These are phyloP conservation scores for Salvelinus sp. DNA, from an alignment of 2,113 vertebrate species.

Conservation along the genomic window DNA sequence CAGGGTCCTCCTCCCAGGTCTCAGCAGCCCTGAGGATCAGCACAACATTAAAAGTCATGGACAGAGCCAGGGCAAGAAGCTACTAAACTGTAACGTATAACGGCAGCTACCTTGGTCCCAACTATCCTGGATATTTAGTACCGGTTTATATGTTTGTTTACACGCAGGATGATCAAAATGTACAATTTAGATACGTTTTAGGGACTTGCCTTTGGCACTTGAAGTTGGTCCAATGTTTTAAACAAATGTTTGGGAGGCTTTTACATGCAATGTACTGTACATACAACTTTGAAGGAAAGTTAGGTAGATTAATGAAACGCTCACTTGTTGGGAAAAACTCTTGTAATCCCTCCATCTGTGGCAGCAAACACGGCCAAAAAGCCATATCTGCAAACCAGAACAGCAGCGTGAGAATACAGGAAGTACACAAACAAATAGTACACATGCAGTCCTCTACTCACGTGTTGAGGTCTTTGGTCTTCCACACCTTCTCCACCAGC, in stretches of 20 bases:
- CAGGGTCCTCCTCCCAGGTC: constrained; percentile 92
- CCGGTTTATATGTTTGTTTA: too few relatives aligned
- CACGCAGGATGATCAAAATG: too few relatives aligned
- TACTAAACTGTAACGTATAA: constrained; percentile 38
- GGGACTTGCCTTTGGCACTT: too few relatives aligned
- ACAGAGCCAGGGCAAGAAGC: background rate
- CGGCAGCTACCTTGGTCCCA: too few relatives aligned
- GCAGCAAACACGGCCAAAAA: constrained; percentile 94
- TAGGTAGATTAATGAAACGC: constrained; percentile 37
- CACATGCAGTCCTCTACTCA: constrained; percentile 60
- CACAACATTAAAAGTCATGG: constrained; percentile 30
- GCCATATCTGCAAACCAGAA: constrained; percentile 82
- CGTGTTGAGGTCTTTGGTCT: constrained; percentile 94
- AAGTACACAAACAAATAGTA: too few relatives aligned
- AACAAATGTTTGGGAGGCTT: background rate
- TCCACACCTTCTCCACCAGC: constrained; percentile 94
- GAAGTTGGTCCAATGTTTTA: background rate
- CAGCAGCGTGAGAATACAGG: background rate
- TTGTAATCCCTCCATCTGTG: constrained; percentile 93
- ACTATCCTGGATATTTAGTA: too few relatives aligned
- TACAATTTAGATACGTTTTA: too few relatives aligned
- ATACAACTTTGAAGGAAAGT: too few relatives aligned
- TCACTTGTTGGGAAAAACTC: constrained; percentile 97
- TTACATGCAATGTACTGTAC: too few relatives aligned
- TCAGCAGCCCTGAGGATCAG: constrained; percentile 83